Conservation (phyloP, 2,888 invertebrate species). For the Augiades crinisus region DNA sequence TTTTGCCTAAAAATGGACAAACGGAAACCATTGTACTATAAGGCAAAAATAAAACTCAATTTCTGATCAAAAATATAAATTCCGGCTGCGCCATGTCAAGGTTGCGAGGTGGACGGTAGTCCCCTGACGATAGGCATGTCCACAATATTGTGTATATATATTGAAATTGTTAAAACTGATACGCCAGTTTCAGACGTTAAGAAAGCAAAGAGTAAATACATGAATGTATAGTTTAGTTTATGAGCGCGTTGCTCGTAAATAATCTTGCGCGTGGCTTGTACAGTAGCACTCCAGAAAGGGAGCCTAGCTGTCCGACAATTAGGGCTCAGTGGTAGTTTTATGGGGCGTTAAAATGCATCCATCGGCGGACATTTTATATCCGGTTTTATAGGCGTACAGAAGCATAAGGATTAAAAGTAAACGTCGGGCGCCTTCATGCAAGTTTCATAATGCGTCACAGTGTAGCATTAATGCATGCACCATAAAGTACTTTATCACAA, state of each 20-base stretch:
- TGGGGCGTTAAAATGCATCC: slow-evolving; percentile 61
- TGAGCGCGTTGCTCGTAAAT: slow-evolving; percentile 57
- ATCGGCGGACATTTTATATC: slow-evolving; percentile 59
- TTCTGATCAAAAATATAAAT: no score
- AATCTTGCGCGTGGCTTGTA: slow-evolving; percentile 43
- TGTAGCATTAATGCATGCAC: neutral
- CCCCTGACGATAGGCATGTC: no score
- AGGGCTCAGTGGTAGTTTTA: slow-evolving; percentile 65
- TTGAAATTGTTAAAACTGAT: no score
- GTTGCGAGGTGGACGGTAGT: no score
- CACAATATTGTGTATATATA: no score
- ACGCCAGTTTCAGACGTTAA: neutral
- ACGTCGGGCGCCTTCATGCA: slow-evolving; percentile 41
- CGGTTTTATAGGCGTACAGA: slow-evolving; percentile 50
- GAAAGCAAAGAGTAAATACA: neutral
- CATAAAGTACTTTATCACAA: no score
- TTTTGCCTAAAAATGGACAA: no score
- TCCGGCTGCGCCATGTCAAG: no score
- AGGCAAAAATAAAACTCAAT: no score
- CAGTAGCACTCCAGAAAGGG: slow-evolving; percentile 45
- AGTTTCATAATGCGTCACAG: neutral
- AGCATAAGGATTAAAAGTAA: slow-evolving; percentile 42
- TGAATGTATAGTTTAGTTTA: slow-evolving; percentile 44
- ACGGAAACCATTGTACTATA: no score
- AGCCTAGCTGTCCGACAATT: slow-evolving; percentile 54